Evolutionary conservation across 2,797 vertebrate genomes (phyloP).

Genomic region (Sebastes ruberrimus): DNA sequence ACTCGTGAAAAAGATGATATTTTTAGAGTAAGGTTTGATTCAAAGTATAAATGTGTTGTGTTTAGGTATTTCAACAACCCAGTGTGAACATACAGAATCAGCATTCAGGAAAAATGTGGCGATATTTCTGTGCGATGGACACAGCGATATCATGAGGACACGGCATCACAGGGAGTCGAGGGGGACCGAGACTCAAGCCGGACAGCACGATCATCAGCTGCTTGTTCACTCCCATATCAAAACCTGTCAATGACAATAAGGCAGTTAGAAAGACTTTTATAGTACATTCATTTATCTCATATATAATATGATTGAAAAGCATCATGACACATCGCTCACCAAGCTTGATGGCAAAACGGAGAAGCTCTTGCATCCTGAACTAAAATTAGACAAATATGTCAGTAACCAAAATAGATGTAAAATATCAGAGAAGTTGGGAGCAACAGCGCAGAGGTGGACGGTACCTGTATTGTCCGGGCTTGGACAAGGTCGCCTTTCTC

Average conservation of each 20-base stretch:
- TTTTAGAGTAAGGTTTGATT: not conserved
- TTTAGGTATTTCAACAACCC: not conserved
- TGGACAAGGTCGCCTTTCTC: slow-evolving; percentile 76
- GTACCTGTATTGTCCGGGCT: slow-evolving; percentile 89
- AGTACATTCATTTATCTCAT: not conserved
- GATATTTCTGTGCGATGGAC: slow-evolving; percentile 78
- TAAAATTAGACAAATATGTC: slow-evolving; percentile 54
- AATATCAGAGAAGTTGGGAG: not conserved
- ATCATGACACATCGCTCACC: slow-evolving; percentile 73
- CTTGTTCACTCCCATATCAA: slow-evolving; percentile 92
- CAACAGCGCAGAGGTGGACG: not conserved
- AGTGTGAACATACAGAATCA: not conserved
- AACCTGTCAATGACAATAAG: slow-evolving; percentile 70
- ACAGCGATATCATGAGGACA: slow-evolving; percentile 66
- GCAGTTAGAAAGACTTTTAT: not conserved
- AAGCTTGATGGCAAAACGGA: slow-evolving; percentile 80
- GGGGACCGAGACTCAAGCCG: slow-evolving; percentile 90
- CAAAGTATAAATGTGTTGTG: not conserved
- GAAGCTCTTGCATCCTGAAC: slow-evolving; percentile 87
- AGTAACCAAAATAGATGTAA: not conserved
- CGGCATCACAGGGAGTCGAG: slow-evolving; percentile 86
- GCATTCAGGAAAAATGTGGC: slow-evolving; percentile 60
- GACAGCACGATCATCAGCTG: slow-evolving; percentile 89
- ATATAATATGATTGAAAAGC: not conserved
- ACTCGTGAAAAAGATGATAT: not conserved